Base-by-base conservation (phyloP, 2,797 vertebrate species). In the Taenioides sp. region DNA sequence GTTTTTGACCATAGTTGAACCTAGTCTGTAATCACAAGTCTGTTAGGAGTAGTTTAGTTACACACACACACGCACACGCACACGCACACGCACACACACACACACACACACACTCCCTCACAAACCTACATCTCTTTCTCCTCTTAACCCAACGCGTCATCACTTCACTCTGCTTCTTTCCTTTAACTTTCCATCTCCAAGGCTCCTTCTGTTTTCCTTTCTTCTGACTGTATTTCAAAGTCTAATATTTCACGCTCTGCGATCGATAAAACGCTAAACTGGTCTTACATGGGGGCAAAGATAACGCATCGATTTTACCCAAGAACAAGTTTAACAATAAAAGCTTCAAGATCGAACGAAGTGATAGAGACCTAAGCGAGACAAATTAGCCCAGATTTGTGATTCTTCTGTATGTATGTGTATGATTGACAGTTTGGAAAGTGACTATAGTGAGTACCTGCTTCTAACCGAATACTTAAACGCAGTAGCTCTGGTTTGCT, bases 301-400 rank as follows among this genome's bases (percentile, higher is more conserved):
- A 82, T 76, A 12, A 27, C 27, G 65, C 71, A 87, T 86, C 80
- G 76, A 84, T 89, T 87, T 86, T 69, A 34, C 66, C 70, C 47
- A 71, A 58, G 58, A 79, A 77, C 64, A 28, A 60, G 72, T 64
- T 80, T 60, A 69, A 71, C 66, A 18, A 59, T 6, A 66, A 34
- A 47, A 61, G 17, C 9, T 2, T 1, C 37, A 27, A 57, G 22
- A 66, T n/a, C 25, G 17, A 31, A 77, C 31, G 28, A 69, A 72
- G 60, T 76, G 67, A 71, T 68, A 22, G 40, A 75, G 74, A 64
- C 73, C 31, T 70, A 74, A 64, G 37, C 7, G 11, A 64, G 62
- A 64, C 17, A 64, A 25, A 64, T 55, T 50, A 67, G 17, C 61
- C 69, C 14, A 55, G 62, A 47, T 52, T 31, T 37, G 61, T 63